Percentiles rank a stretch among this genome's conserved stretches.
These are phyloP conservation scores for Conistra vaccinii DNA, from an alignment of 2,888 invertebrate genomes.

Conservation along the genomic window DNA sequence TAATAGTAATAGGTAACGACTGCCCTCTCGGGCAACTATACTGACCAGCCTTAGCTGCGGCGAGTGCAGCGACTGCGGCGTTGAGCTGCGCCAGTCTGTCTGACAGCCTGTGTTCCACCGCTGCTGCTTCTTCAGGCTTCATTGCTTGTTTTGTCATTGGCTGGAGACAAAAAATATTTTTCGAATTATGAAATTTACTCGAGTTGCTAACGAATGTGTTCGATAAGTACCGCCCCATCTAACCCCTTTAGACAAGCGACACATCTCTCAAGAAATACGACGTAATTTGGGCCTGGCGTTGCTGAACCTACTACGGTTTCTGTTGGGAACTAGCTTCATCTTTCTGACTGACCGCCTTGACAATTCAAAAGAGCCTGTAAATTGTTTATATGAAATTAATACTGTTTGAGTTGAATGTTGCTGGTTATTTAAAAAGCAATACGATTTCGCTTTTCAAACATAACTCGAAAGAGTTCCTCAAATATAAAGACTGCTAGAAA, in stretches of 20 bases:
- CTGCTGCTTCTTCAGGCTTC: conserved; percentile 44
- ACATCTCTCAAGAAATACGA: not conserved
- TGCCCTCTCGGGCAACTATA: too few species aligned
- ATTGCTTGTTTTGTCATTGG: conserved; percentile 44
- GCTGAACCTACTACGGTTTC: not conserved
- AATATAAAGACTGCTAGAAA: not conserved
- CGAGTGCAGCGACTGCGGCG: conserved; percentile 70
- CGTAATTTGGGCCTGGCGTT: not conserved
- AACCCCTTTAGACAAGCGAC: not conserved
- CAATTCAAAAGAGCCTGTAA: too few species aligned
- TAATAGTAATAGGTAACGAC: too few species aligned
- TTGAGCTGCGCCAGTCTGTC: conserved; percentile 66
- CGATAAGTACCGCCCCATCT: not conserved
- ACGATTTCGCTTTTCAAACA: not conserved
- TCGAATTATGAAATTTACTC: not conserved
- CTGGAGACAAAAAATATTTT: conserved; percentile 4
- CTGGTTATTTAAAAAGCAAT: not conserved
- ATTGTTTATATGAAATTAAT: too few species aligned
- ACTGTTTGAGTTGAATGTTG: not conserved
- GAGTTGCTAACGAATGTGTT: not conserved
- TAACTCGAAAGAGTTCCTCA: not conserved
- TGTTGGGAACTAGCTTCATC: too few species aligned
- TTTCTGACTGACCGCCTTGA: too few species aligned
- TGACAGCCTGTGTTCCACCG: conserved; percentile 54
- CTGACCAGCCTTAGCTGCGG: conserved; percentile 42